Evolutionary conservation across 2,888 invertebrate genomes (phyloP).

Genomic region (Mallateleia sp.): DNA sequence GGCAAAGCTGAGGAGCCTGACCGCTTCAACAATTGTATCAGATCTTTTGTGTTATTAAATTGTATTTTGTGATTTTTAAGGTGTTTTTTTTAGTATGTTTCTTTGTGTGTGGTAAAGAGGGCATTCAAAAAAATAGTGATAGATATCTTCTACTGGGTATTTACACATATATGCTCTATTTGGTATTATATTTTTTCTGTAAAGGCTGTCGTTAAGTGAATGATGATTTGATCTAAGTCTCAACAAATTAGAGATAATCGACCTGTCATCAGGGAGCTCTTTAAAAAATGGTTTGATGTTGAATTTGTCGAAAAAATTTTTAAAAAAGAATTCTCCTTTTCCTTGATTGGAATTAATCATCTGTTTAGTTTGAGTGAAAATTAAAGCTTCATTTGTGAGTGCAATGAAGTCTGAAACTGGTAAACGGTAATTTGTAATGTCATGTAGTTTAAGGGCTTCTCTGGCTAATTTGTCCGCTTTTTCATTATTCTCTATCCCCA

Average conservation of each 20-base stretch:
- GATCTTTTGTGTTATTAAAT: too few species aligned
- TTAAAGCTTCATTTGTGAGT: neutral
- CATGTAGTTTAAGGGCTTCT: neutral
- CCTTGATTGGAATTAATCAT: slow-evolving; percentile 4
- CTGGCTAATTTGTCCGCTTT: slow-evolving; percentile 27
- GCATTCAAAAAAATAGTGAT: slow-evolving; percentile 56
- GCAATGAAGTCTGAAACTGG: neutral
- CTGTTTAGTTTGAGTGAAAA: slow-evolving; percentile 2
- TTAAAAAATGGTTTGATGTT: slow-evolving; percentile 6
- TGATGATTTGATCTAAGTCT: slow-evolving; percentile 42
- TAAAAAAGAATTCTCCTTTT: slow-evolving; percentile 25
- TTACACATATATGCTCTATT: slow-evolving; percentile 17
- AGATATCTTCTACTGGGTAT: slow-evolving; percentile 10
- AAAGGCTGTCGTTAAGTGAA: slow-evolving; percentile 4
- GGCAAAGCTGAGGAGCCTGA: too few species aligned
- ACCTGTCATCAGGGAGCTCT: slow-evolving; percentile 29
- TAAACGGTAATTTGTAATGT: neutral
- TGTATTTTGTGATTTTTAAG: too few species aligned
- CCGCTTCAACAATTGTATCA: too few species aligned
- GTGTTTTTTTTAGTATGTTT: too few species aligned
- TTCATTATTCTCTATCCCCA: slow-evolving; percentile 25
- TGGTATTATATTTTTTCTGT: slow-evolving; percentile 40
- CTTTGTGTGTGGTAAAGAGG: too few species aligned
- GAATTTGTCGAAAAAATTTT: slow-evolving; percentile 27
- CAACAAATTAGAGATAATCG: neutral